A percentile compares a stretch with the other conserved stretches of the same genome.
Conservation (phyloP, 2,888 invertebrate species). For the Saturnia japonica region DNA sequence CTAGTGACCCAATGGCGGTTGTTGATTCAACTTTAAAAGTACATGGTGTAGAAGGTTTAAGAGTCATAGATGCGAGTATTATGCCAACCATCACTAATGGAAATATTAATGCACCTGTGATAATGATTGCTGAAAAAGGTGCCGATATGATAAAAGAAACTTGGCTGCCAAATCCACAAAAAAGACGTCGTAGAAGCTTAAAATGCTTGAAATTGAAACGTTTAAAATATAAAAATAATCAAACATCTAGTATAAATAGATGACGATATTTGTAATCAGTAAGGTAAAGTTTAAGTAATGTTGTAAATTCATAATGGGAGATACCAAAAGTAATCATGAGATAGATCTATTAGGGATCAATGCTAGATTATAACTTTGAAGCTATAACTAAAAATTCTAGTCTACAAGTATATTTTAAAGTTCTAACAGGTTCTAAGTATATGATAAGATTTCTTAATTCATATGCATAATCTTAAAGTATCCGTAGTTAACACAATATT, state of each 20-base stretch:
- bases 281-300: slow-evolving; percentile 38
- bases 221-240: slow-evolving; percentile 41
- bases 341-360: slow-evolving; percentile 12
- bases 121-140: slow-evolving; percentile 94
- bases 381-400: slow-evolving; percentile 27
- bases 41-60: slow-evolving; percentile 88
- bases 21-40: slow-evolving; percentile 90
- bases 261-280: slow-evolving; percentile 43
- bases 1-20: slow-evolving; percentile 89
- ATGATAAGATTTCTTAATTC: not conserved
- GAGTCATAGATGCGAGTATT: slow-evolving; percentile 93
- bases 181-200: slow-evolving; percentile 49
- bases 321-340: slow-evolving; percentile 37
- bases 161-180: slow-evolving; percentile 77
- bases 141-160: slow-evolving; percentile 90
- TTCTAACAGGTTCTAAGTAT: slow-evolving; percentile 8
- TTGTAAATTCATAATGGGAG: slow-evolving; percentile 26
- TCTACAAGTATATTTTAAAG: slow-evolving; percentile 23
- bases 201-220: slow-evolving; percentile 49
- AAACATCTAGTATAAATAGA: slow-evolving; percentile 47
- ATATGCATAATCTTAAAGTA: not conserved
- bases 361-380: slow-evolving; percentile 17
- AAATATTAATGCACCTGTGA: slow-evolving; percentile 92
- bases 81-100: slow-evolving; percentile 94
- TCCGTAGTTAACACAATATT: not conserved